Evolutionary conservation across 1,140 invertebrate genomes (phyloP).

Genomic region (Danaus plexippus): DNA sequence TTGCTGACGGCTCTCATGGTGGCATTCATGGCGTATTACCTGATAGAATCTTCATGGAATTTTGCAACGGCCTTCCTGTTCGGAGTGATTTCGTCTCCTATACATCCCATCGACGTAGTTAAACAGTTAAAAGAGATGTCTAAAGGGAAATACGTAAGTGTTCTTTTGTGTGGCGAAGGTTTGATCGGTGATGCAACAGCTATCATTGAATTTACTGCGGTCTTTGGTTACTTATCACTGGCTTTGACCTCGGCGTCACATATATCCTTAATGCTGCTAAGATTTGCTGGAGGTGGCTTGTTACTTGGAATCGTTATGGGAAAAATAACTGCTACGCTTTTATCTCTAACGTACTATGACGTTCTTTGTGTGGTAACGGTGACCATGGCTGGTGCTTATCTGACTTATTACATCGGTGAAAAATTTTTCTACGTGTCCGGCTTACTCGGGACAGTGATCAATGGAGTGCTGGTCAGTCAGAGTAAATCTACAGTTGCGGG

Average conservation of each 20-base stretch:
- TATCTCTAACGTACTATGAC: constrained; percentile 56
- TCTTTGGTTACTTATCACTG: constrained; percentile 48
- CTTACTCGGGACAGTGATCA: constrained; percentile 46
- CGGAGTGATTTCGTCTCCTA: constrained; percentile 52
- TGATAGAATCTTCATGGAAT: constrained; percentile 53
- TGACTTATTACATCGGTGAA: constrained; percentile 61
- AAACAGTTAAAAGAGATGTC: constrained; percentile 45
- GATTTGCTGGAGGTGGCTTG: constrained; percentile 50
- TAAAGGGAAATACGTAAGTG: constrained; percentile 54
- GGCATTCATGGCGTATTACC: constrained; percentile 50
- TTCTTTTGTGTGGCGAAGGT: constrained; percentile 54
- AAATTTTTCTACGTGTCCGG: constrained; percentile 61
- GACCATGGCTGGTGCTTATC: constrained; percentile 45
- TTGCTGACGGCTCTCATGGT: constrained; percentile 43
- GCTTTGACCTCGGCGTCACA: constrained; percentile 45
- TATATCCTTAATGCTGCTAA: constrained; percentile 39
- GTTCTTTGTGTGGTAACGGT: constrained; percentile 46
- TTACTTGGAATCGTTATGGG: constrained; percentile 50
- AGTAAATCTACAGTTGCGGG: constrained; percentile 48
- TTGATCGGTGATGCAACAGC: constrained; percentile 54
- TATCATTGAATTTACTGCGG: constrained; percentile 56
- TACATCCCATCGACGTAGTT: constrained; percentile 57
- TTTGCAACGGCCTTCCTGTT: constrained; percentile 48
- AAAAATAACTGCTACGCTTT: constrained; percentile 32
- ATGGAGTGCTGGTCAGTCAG: constrained; percentile 49